phyloP scores from a whole-genome alignment of 2,113 vertebrate genomes.

The Agapornis roseicollis region DNA sequence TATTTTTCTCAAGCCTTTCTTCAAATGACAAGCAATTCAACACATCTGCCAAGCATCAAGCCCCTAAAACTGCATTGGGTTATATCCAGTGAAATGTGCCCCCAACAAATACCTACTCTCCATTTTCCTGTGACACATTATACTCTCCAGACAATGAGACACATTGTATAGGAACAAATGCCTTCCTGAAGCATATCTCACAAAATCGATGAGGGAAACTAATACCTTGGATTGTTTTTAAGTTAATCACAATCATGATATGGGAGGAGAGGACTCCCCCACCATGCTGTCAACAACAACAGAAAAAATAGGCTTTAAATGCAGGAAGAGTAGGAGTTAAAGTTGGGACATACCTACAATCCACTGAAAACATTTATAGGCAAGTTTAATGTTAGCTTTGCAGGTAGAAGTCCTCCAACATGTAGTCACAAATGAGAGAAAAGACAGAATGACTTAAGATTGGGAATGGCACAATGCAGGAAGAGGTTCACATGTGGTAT shows the following conservation, averaged over 20 bases:
- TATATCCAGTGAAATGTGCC: background rate
- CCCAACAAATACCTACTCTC: background rate
- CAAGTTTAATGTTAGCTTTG: background rate
- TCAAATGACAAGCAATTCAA: background rate
- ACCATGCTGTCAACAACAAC: background rate
- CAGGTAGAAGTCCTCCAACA: background rate
- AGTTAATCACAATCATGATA: background rate
- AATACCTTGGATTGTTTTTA: background rate
- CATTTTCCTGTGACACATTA: background rate
- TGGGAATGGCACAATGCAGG: background rate
- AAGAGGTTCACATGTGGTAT: background rate
- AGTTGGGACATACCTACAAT: background rate
- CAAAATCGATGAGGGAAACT: background rate
- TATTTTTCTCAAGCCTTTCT: background rate
- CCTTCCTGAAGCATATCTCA: background rate
- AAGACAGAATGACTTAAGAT: background rate
- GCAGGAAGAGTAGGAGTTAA: background rate
- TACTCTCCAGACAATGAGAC: background rate
- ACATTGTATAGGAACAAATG: background rate
- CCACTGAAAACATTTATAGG: background rate
- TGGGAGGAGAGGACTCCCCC: background rate
- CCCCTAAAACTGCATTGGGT: background rate
- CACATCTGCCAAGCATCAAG: background rate
- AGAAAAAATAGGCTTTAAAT: background rate
- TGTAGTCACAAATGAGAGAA: background rate